Evolutionary conservation across 2,113 vertebrate genomes (phyloP), one percentile per base, ranked within the genome.

Genomic region (Etia nguti): DNA sequence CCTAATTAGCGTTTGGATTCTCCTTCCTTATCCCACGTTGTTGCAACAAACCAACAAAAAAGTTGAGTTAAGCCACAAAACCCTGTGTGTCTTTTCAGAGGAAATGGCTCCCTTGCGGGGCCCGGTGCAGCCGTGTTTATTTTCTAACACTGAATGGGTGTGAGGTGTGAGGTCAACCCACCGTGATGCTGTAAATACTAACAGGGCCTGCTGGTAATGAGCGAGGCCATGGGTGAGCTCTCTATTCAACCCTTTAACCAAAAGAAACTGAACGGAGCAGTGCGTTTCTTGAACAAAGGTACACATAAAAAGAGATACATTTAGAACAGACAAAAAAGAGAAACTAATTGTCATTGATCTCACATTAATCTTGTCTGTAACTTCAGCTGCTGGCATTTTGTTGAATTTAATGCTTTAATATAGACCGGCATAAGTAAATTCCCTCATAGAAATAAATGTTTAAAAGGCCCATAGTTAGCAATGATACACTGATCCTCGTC

Each of bases 1-100:
- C 91, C 96, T 93, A 94, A 96, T 96, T 95, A 97, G 95, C 3
- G 70, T 89, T 90, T 59, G 91, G 93, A 89, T 88, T 83, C 88
- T 80, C 80, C 87, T 92, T 91, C 90, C 87, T 92, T 52, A 86
- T 90, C 92, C 89, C 62, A 65, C 87, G 70, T 90, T 86, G 88
- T 90, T 57, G 83, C 90, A 82, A 65, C 87, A 65, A 82, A 87
- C 89, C 91, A 89, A 94, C 92, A 83, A 93, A 93, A 95, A 90
- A 93, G 80, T 91, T 85, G 80, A 88, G 89, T 90, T 80, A 86
- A 90, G 84, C 90, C 89, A 92, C 92, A 92, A 86, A 95, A 89
- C 83, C 87, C 73, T 86, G 38, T 82, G 89, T 89, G 81, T 95
- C 92, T 92, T 93, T 92, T 95, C 89, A 93, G 79, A 90, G 84